A percentile compares a stretch with the other conserved stretches of the same genome.
Evolutionary conservation across 2,113 vertebrate genomes (phyloP).

Genomic region (Emberiza fucata): DNA sequence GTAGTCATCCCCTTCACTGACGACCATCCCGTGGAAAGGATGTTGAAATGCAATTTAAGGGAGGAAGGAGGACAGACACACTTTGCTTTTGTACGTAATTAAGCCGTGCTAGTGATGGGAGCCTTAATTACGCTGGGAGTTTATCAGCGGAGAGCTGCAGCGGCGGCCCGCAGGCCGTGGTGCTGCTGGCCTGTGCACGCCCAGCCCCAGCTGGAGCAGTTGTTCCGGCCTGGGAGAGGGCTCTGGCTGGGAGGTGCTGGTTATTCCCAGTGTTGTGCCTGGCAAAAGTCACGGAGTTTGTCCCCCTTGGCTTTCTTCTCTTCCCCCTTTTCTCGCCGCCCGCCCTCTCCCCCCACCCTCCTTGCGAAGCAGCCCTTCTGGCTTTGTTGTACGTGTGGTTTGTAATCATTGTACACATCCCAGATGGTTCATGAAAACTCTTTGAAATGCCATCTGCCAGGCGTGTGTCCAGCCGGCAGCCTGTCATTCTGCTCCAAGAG

Average conservation of each 20-base stretch:
- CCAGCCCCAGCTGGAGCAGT: background rate
- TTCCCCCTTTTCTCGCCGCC: background rate
- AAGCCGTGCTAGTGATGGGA: background rate
- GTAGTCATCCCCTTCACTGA: background rate
- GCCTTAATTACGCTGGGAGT: background rate
- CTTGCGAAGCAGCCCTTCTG: conserved; percentile 72
- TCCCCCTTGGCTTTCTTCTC: background rate
- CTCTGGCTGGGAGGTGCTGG: background rate
- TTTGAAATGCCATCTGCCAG: conserved; percentile 87
- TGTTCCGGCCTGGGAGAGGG: background rate
- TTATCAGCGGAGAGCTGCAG: background rate
- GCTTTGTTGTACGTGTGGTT: conserved; percentile 76
- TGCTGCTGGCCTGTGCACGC: background rate
- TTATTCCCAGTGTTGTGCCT: background rate
- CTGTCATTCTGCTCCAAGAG: conserved; percentile 76
- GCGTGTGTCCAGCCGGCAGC: conserved; percentile 81
- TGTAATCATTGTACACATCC: conserved; percentile 80
- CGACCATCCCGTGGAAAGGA: background rate
- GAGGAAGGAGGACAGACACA: background rate
- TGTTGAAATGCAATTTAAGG: background rate
- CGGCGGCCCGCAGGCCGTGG: background rate
- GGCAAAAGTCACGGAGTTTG: conserved; percentile 45
- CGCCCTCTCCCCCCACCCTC: background rate
- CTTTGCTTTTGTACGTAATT: background rate
- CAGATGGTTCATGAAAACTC: conserved; percentile 83